Evolutionary conservation across 2,888 invertebrate species (phyloP), one percentile per base, ranked within the genome.

Genomic region (Tenodera sinensis): DNA sequence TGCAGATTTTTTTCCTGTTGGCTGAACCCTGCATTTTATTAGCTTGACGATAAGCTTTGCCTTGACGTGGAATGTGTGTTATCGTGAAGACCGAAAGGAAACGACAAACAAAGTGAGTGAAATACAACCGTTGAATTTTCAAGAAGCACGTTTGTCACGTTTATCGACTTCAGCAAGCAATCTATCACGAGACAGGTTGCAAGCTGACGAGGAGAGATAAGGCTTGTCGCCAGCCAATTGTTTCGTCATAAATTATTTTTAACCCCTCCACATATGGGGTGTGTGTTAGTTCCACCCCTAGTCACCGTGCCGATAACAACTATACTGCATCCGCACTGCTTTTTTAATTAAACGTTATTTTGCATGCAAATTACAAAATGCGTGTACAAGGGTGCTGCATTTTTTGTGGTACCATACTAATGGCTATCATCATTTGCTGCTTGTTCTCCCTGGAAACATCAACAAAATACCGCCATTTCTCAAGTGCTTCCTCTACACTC

Each of bases 261-360:
- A 88, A 88, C 88, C 25, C 54, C 84, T 84, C 88, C 54, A 71
- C 54, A 71, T 71, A 71, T 71, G 54, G 54, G 20, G 54, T 71
- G 54, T 15, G 54, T 54, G n/a, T 54, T 54, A 12, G 42, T 71
- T 71, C 54, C 25, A 6, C 54, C 54, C 54, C 54, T 71, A 20
- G 54, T 20, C 54, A 15, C 25, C 20, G 54, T 71, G 25, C 20
- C 54, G 54, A 71, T 71, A 71, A 71, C 54, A 71, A 71, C 54
- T 71, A 71, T 25, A 14, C 34, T 27, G 83, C 25, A 27, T n/a
- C 28, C 83, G 54, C 54, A 42, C 54, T 54, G 2, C 34, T 12
- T 42, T 88, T 88, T 88, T 88, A 88, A 84, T 88, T 84, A 84
- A 88, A 87, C 83, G 83, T 88, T 83, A 84, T 84, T 71, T 88